Conservation (phyloP, 35 echinoderm and acorn worm species). For the Stichopus chloronotus region DNA sequence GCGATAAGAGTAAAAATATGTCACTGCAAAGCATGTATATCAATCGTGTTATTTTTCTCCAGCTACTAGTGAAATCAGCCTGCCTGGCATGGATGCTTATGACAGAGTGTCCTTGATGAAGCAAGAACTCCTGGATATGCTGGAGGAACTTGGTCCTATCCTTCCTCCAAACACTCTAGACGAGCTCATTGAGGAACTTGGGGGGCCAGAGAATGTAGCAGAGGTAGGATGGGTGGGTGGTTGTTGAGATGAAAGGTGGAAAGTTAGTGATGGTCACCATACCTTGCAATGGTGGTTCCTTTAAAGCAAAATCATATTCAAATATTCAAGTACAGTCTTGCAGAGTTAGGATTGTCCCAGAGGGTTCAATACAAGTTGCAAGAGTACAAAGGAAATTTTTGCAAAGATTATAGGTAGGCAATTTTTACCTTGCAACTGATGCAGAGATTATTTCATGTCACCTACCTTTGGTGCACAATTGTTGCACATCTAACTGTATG, state of each 20-base stretch:
- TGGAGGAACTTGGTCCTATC: constrained; percentile 71
- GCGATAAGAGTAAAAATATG: too few relatives aligned
- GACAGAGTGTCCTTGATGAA: constrained; percentile 93
- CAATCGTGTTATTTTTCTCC: neutral
- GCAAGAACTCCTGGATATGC: constrained; percentile 92
- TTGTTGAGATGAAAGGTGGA: neutral
- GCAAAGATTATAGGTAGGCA: too few relatives aligned
- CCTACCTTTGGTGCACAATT: too few relatives aligned
- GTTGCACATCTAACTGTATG: too few relatives aligned
- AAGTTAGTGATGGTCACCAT: neutral
- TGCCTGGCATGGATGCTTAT: constrained; percentile 94
- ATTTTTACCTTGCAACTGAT: too few relatives aligned
- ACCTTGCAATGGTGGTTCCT: neutral
- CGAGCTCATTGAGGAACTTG: constrained; percentile 95
- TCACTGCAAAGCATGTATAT: too few relatives aligned
- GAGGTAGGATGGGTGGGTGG: constrained; percentile 60
- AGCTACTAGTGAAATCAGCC: constrained; percentile 77
- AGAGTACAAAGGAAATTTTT: too few relatives aligned
- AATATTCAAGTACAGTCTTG: too few relatives aligned
- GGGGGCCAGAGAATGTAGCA: constrained; percentile 91
- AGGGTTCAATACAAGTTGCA: too few relatives aligned
- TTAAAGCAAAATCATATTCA: too few relatives aligned
- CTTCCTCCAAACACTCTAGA: constrained; percentile 97
- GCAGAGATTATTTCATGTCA: too few relatives aligned
- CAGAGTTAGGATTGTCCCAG: too few relatives aligned